Evolutionary conservation across 1,140 invertebrate species (phyloP), one percentile per base, ranked within the genome.

Genomic region (Eriocheir sinensis): DNA sequence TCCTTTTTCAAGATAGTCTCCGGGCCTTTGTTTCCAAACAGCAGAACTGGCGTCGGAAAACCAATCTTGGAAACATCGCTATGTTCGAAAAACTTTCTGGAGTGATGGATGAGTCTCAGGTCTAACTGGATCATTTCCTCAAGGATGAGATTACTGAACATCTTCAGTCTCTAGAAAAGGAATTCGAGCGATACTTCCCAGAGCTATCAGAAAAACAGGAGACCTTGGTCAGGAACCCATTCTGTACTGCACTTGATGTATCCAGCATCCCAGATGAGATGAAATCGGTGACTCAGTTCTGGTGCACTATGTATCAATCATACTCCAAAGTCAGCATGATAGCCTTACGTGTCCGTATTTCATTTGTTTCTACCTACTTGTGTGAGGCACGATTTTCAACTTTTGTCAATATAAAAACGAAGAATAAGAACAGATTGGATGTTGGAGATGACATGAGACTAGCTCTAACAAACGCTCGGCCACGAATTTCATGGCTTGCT

Each of bases 141-240:
- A 95, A 95, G 85, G 91, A 94, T n/a, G 83, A 95, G 36, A 92
- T 94, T 92, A 89, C 86, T 34, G 44, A 36, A 34, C 89, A 92
- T 44, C 95, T 95, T 81, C n/a, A 95, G 40, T 92, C 89, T 34
- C 83, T 95, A 48, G 91, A 85, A 88, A 95, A 89, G 40, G 41
- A 95, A 72, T 91, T 95, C 44, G 90, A 93, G 79, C 53, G 85
- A 32, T 95, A 95, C 41, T 95, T 95, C 81, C 94, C 53, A 89
- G 90, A 92, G n/a, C 44, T 95, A 15, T 53, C 60, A 79, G 85
- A 72, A 41, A 41, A 83, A 48, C 32, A 93, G 83, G 89, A 34
- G 9, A 36, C 44, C 40, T 21, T 95, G 36, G 80, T 83, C 36
- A 32, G 80, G 88, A 95, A 93, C 60, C 91, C 72, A 38, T 95